These are phyloP conservation scores for Cossypha caffra DNA, from an alignment of 2,797 vertebrate genomes.

Conservation along the genomic window DNA sequence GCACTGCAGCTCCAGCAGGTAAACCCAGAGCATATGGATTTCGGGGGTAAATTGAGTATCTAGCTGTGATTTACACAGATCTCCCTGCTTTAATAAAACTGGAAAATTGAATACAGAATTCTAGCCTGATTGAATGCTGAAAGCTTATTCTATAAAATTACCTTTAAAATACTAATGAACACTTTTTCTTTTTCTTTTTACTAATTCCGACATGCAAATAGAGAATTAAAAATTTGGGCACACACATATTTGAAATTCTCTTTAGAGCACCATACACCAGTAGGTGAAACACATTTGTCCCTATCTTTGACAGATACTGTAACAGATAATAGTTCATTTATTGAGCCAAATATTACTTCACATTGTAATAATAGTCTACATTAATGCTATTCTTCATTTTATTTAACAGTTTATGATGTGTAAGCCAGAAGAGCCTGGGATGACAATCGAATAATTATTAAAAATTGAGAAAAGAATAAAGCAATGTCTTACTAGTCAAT, in stretches of 20 bases:
- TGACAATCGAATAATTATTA: slow-evolving; percentile 16
- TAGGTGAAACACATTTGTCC: neutral
- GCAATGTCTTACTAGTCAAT: neutral
- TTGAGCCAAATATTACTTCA: slow-evolving; percentile 45
- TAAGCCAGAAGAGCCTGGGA: neutral
- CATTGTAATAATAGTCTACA: neutral
- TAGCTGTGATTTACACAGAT: neutral
- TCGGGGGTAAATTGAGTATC: neutral
- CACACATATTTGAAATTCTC: neutral
- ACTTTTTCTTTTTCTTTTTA: neutral
- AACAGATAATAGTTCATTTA: neutral
- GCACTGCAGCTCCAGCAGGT: neutral
- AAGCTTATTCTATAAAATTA: neutral
- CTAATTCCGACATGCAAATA: neutral
- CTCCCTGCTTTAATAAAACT: neutral
- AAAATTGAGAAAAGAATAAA: neutral
- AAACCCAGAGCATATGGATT: neutral
- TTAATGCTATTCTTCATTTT: slow-evolving; percentile 27
- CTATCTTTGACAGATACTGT: neutral
- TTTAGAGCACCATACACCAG: neutral
- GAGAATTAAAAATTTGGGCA: neutral
- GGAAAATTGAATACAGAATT: neutral
- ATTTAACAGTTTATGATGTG: slow-evolving; percentile 16
- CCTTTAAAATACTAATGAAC: neutral
- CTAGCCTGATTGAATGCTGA: neutral